phyloP scores from a whole-genome alignment of 1,140 invertebrate species.

The Drosophila kurseongensis region DNA sequence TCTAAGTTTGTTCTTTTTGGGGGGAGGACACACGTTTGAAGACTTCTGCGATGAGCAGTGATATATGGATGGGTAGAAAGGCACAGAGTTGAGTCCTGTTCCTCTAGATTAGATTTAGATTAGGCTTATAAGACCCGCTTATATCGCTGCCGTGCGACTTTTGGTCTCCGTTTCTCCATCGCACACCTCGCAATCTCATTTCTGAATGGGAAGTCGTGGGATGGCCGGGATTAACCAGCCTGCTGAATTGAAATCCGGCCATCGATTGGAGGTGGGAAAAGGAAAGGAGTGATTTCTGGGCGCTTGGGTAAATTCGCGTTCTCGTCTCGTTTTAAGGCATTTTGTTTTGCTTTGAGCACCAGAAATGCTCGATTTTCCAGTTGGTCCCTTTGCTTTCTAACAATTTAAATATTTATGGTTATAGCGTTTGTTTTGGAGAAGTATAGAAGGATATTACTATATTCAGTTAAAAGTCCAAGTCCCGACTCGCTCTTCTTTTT shows the following conservation, averaged over 20 bases:
- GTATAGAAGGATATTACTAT: conserved; percentile 26
- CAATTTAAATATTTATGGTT: conserved; percentile 39
- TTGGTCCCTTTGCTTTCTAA: conserved; percentile 39
- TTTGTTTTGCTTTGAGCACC: conserved; percentile 66
- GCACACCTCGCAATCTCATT: conserved; percentile 29
- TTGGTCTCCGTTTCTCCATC: conserved; percentile 36
- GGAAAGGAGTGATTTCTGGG: conserved; percentile 11
- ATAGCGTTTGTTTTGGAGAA: conserved; percentile 21
- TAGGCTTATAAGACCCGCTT: conserved; percentile 82
- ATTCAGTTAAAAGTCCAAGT: conserved; percentile 17
- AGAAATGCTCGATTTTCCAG: conserved; percentile 58
- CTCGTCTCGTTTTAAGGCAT: conserved; percentile 62
- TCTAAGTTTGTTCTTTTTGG: conserved; percentile 68
- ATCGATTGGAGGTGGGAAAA: conserved; percentile 16
- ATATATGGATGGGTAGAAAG: conserved; percentile 31
- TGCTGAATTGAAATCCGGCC: conserved; percentile 69
- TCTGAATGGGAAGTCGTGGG: neutral
- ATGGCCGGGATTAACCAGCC: conserved; percentile 61
- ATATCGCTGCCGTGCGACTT: conserved; percentile 78
- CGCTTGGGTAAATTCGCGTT: conserved; percentile 76
- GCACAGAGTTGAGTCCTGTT: conserved; percentile 19
- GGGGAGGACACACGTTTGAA: conserved; percentile 19
- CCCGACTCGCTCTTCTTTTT: conserved; percentile 17
- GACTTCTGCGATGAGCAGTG: conserved; percentile 32
- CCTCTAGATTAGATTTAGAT: conserved; percentile 48